Evolutionary conservation across 2,888 invertebrate genomes (phyloP).

Genomic region (Cantharis rustica): DNA sequence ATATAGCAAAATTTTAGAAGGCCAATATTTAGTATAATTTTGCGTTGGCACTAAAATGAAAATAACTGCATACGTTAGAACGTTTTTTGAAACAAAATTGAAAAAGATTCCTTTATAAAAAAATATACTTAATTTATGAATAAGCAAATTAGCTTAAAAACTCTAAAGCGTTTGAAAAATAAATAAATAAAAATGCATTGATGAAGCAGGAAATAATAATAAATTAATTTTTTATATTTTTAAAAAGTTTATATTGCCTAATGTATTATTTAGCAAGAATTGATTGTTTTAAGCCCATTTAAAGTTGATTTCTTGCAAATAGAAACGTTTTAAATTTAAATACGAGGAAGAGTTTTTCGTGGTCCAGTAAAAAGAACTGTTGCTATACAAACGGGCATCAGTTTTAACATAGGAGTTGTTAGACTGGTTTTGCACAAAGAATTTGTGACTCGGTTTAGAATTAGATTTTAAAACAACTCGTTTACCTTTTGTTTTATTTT

Average conservation of each 20-base stretch:
- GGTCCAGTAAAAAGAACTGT: conserved; percentile 16
- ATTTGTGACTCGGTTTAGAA: conserved; percentile 36
- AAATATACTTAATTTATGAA: background rate
- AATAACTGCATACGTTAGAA: background rate
- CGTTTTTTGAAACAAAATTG: background rate
- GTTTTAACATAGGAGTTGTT: conserved; percentile 31
- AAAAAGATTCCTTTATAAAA: background rate
- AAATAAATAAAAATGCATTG: background rate
- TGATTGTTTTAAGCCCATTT: background rate
- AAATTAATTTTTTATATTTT: background rate
- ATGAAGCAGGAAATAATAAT: background rate
- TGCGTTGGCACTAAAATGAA: background rate
- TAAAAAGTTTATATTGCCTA: background rate
- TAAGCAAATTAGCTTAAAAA: background rate
- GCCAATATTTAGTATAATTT: background rate
- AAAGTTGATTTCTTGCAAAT: background rate
- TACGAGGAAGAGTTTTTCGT: background rate
- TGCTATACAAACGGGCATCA: conserved; percentile 32
- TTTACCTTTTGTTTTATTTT: background rate
- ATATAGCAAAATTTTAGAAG: background rate
- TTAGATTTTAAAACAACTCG: conserved; percentile 28
- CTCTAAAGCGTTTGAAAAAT: background rate
- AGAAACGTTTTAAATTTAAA: background rate
- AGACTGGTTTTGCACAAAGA: conserved; percentile 38
- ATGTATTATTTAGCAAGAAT: background rate